Evolutionary conservation across 2,113 vertebrate genomes (phyloP), one percentile per base, ranked within the genome.

Genomic region (Chamaetylas fuelleborni): DNA sequence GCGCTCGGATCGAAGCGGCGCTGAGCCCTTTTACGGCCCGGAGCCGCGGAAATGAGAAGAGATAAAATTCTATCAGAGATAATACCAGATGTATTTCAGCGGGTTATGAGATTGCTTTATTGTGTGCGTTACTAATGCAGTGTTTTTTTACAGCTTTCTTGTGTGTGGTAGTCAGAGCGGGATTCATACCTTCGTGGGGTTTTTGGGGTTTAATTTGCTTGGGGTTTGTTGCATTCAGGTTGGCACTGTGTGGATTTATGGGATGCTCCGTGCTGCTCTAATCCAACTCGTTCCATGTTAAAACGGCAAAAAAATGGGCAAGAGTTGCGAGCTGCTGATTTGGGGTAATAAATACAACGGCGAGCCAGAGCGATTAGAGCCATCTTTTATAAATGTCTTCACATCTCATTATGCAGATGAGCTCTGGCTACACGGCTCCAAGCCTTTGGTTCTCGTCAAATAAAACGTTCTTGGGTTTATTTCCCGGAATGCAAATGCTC

Each of bases 51-150:
- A 98, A 98, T 65, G 93, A 97, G 97, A 11, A 62, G 93, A 98
- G 97, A 98, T 97, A 97, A 98, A 98, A 98, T 97, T 96, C 96
- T 72, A 85, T 96, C 86, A 57, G 43, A 97, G 97, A 97, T 98
- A 97, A 98, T 93, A 29, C 96, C 87, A 60, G 96, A 5, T 94
- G 92, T 98, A 98, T 98, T 98, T 98, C 98, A 98, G 94, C 64
- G 93, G 95, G 98, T 96, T 97, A 98, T 96, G 97, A 97, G 97
- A 97, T 97, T 86, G 97, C 77, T 98, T 98, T 98, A 98, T 97
- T 94, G 96, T 88, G 95, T 96, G 92, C 94, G 87, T 97, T 97
- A 93, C 96, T 97, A 97, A 97, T 81, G 97, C 95, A 45, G 91
- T 94, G 85, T 96, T 97, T 96, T 97, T 98, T 98, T 97, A 97